These are phyloP conservation scores for Sphaerophoria taeniata DNA, from an alignment of 2,888 invertebrate genomes.

Conservation along the genomic window DNA sequence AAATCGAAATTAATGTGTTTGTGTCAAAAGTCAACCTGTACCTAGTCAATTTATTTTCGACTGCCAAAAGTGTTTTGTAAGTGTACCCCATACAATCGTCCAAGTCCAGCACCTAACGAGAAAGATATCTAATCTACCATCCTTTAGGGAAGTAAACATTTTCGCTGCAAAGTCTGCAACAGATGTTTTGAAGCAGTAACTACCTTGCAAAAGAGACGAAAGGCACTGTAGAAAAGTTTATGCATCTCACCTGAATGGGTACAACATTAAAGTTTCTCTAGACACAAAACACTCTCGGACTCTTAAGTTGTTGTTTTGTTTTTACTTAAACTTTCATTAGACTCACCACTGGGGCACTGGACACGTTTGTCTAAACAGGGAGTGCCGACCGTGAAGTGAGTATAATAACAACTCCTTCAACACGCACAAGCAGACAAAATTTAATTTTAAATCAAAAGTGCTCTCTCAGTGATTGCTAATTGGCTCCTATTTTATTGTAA, in stretches of 20 bases:
- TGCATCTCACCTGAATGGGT: conserved; percentile 59
- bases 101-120: conserved; percentile 29
- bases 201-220: conserved; percentile 1
- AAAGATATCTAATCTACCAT: conserved; percentile 13
- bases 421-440: conserved; percentile 55
- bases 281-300: background rate
- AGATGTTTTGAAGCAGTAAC: background rate
- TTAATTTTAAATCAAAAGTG: conserved; percentile 73
- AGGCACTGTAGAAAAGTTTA: conserved; percentile 11
- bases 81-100: conserved; percentile 36
- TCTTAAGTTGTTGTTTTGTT: conserved; percentile 5
- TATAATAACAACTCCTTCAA: background rate
- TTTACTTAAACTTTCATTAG: conserved; percentile 24
- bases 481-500: conserved; percentile 74
- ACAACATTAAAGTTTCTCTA: conserved; percentile 66
- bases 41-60: conserved; percentile 66
- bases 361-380: conserved; percentile 11
- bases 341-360: background rate
- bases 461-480: conserved; percentile 73
- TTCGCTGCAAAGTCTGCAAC: conserved; percentile 8
- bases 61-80: conserved; percentile 32
- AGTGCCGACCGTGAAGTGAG: background rate
- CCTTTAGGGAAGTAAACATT: conserved; percentile 10
- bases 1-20: conserved; percentile 68
- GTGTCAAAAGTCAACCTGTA: conserved; percentile 65